Conservation (phyloP, 2,888 invertebrate genomes). For the Stictocephala bisonia region DNA sequence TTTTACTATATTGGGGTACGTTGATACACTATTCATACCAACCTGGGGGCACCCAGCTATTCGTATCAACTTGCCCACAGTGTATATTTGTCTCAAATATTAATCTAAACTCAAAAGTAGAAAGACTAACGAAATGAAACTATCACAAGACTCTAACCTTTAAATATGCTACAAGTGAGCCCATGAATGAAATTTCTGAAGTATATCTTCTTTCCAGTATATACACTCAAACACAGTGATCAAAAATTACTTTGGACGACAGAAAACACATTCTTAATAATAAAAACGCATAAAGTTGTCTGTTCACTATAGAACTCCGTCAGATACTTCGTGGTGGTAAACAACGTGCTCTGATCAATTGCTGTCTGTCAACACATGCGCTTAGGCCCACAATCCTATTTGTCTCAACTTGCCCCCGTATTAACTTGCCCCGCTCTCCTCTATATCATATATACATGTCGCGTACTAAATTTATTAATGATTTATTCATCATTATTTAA, state of each 20-base stretch:
- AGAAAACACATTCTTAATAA: not conserved
- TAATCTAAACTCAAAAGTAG: conserved; percentile 4
- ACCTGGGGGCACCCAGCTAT: too few species aligned
- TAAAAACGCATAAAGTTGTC: not conserved
- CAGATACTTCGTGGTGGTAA: conserved; percentile 9
- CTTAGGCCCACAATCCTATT: not conserved
- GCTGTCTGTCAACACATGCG: not conserved
- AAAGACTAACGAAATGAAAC: conserved; percentile 3
- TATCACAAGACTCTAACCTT: not conserved
- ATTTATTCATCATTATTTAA: too few species aligned
- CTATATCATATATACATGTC: too few species aligned
- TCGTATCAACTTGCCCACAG: conserved; percentile 28
- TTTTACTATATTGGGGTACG: conserved; percentile 22
- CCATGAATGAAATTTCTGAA: not conserved
- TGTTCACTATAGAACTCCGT: not conserved
- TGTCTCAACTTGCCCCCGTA: conserved; percentile 11
- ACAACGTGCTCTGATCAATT: not conserved
- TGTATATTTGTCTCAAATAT: not conserved
- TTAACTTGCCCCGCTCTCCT: conserved; percentile 20
- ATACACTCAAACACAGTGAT: not conserved
- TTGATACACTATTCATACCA: conserved; percentile 37
- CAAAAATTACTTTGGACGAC: not conserved
- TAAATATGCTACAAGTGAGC: not conserved
- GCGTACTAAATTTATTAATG: too few species aligned
- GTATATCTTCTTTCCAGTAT: not conserved